Conservation (phyloP, 1,140 invertebrate species). For the Procambarus virginalis region DNA sequence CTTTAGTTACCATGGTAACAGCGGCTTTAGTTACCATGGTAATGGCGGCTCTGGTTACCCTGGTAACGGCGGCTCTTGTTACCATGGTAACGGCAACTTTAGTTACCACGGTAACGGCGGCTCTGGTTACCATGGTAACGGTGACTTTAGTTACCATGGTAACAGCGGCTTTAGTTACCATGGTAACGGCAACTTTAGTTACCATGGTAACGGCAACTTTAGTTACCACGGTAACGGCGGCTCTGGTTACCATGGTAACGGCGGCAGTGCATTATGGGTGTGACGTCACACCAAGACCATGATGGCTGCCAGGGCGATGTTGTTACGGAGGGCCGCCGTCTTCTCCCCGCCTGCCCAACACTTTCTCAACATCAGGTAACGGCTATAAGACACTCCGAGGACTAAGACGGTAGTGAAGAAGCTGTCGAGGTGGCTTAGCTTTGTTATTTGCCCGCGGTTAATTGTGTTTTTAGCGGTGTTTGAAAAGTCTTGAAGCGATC, state of each 20-base stretch:
- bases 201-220: too few relatives aligned
- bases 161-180: too few relatives aligned
- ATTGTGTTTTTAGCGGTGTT: not conserved
- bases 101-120: not conserved
- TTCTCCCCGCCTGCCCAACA: conserved; percentile 14
- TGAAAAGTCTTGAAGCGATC: too few relatives aligned
- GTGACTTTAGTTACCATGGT: too few relatives aligned
- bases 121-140: conserved; percentile 37
- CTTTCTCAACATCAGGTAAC: conserved; percentile 23
- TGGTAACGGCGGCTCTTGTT: conserved; percentile 12
- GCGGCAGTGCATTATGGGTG: conserved; percentile 41
- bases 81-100: not conserved
- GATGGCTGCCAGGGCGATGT: conserved; percentile 48
- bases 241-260: conserved; percentile 39
- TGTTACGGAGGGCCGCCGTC: conserved; percentile 19
- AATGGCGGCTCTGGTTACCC: conserved; percentile 36
- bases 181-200: too few relatives aligned
- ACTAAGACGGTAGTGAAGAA: too few relatives aligned
- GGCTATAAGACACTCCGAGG: not conserved
- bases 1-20: too few relatives aligned
- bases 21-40: too few relatives aligned
- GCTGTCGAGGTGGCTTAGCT: not conserved
- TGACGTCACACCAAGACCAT: conserved; percentile 46
- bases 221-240: not conserved
- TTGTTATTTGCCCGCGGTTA: not conserved